These are phyloP conservation scores for Spodoptera litura DNA, from an alignment of 1,140 invertebrate species.

Conservation along the genomic window DNA sequence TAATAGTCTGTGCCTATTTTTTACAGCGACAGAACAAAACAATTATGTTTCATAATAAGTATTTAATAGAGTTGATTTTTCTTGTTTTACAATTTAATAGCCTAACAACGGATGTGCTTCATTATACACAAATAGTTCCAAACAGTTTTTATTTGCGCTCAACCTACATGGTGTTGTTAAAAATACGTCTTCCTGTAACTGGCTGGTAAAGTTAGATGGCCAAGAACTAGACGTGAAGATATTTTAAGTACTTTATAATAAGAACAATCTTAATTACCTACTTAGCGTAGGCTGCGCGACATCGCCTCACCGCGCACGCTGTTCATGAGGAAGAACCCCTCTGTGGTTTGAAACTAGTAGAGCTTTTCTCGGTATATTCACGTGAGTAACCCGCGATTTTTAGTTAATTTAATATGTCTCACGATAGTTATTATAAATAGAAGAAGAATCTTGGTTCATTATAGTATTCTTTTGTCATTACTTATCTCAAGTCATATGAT, in stretches of 20 bases:
- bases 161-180: constrained; percentile 20
- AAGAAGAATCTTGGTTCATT: background rate
- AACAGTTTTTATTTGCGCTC: constrained; percentile 38
- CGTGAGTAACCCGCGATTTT: too few species aligned
- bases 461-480: background rate
- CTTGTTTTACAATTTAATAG: constrained; percentile 51
- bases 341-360: too few species aligned
- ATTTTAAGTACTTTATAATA: constrained; percentile 35
- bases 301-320: too few species aligned
- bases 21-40: constrained; percentile 19
- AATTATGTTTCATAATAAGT: constrained; percentile 33
- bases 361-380: too few species aligned
- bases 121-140: constrained; percentile 44
- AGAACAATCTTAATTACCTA: background rate
- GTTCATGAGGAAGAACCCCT: too few species aligned
- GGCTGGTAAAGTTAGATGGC: background rate
- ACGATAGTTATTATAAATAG: background rate
- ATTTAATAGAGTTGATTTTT: constrained; percentile 40
- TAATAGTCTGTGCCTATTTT: constrained; percentile 12
- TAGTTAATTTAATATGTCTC: too few species aligned
- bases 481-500: too few species aligned
- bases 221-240: background rate
- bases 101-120: constrained; percentile 41
- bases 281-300: too few species aligned
- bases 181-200: constrained; percentile 25